Evolutionary conservation across 2,113 vertebrate species (phyloP).

Genomic region (Callaeas wilsoni): DNA sequence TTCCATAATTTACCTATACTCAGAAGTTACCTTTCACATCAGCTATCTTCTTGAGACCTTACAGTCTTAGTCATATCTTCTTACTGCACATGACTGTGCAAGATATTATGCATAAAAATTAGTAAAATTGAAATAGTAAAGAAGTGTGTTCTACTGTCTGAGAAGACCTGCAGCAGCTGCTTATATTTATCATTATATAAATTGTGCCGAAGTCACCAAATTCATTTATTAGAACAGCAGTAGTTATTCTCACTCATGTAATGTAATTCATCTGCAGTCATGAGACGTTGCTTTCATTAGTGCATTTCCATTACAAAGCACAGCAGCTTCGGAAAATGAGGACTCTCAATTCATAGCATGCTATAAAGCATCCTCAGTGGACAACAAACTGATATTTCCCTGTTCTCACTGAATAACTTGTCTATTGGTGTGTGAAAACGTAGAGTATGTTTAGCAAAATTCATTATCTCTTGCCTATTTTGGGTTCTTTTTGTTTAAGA

Average conservation of each 20-base stretch:
- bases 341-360: neutral
- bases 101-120: neutral
- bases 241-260: slow-evolving; percentile 54
- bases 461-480: neutral
- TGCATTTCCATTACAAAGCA: slow-evolving; percentile 56
- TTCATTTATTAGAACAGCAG: slow-evolving; percentile 24
- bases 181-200: slow-evolving; percentile 14
- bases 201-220: slow-evolving; percentile 17
- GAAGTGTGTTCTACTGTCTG: neutral
- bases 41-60: neutral
- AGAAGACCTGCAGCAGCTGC: slow-evolving; percentile 49
- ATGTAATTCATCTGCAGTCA: slow-evolving; percentile 45
- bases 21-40: neutral
- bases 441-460: neutral
- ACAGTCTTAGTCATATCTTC: neutral
- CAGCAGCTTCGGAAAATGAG: neutral
- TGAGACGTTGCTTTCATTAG: neutral
- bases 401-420: neutral
- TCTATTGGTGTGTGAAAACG: neutral
- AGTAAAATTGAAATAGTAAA: neutral
- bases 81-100: neutral
- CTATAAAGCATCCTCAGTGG: neutral
- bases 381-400: neutral
- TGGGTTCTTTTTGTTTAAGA: neutral
- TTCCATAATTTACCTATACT: neutral